Conservation (phyloP, 2,113 vertebrate species). For the Romanogobio albipinnatus region DNA sequence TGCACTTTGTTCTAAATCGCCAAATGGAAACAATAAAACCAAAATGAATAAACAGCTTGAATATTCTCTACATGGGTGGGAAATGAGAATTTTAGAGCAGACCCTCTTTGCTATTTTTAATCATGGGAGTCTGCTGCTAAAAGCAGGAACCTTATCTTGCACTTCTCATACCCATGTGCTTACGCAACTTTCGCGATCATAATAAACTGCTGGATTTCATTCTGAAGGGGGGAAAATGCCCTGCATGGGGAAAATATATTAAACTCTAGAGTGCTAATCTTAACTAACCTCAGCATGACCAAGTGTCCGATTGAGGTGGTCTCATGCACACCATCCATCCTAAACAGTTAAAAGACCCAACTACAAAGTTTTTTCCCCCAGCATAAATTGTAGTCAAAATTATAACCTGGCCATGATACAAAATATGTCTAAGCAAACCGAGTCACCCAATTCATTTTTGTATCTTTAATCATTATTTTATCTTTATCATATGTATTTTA, state of each 20-base stretch:
- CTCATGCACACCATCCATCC: not conserved
- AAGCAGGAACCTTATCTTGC: constrained; percentile 61
- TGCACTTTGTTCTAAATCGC: no score
- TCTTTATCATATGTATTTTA: not conserved
- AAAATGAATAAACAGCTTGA: no score
- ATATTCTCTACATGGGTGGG: no score
- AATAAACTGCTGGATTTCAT: not conserved
- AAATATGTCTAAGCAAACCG: not conserved
- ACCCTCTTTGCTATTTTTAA: constrained; percentile 70
- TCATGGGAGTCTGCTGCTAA: constrained; percentile 62
- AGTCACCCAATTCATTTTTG: not conserved
- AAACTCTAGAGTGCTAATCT: not conserved
- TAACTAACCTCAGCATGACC: not conserved
- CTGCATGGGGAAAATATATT: not conserved
- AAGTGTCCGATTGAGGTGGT: not conserved
- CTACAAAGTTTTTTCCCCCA: no score
- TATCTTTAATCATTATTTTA: not conserved
- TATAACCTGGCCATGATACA: not conserved
- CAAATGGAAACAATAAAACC: no score
- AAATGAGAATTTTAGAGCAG: constrained; percentile 37
- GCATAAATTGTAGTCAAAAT: not conserved
- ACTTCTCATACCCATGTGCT: constrained; percentile 53
- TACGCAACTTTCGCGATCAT: not conserved
- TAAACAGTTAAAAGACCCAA: not conserved
- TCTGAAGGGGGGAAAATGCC: not conserved